Conservation (phyloP, 2,888 invertebrate genomes). For the Philopedon plagiatum region DNA sequence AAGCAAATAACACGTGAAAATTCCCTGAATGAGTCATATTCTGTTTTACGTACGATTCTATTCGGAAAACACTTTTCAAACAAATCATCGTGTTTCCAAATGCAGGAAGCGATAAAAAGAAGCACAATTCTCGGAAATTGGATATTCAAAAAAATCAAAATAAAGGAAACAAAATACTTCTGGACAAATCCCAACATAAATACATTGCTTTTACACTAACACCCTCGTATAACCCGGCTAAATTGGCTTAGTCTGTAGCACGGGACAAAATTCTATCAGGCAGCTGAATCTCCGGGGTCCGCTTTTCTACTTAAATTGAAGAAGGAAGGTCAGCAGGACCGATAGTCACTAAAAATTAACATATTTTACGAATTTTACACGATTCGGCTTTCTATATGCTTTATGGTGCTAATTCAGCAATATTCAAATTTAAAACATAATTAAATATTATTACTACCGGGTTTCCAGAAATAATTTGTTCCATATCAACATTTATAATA, state of each 20-base stretch:
- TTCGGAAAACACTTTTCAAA: background rate
- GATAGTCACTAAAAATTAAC: constrained; percentile 45
- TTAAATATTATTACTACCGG: constrained; percentile 6
- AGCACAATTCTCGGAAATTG: constrained; percentile 35
- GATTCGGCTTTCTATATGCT: constrained; percentile 14
- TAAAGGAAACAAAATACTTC: constrained; percentile 42
- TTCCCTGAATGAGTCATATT: too few species aligned
- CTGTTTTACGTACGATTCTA: background rate
- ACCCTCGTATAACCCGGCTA: constrained; percentile 45
- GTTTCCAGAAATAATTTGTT: background rate
- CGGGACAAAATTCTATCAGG: constrained; percentile 51
- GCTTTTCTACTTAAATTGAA: constrained; percentile 49
- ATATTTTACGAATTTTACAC: constrained; percentile 38
- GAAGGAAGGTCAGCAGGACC: constrained; percentile 48
- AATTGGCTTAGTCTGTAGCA: constrained; percentile 50
- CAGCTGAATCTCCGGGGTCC: constrained; percentile 46
- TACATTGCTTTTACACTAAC: constrained; percentile 50
- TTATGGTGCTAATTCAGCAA: constrained; percentile 19
- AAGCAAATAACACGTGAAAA: too few species aligned
- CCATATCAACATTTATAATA: too few species aligned
- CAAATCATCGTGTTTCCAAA: constrained; percentile 27
- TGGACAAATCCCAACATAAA: constrained; percentile 46
- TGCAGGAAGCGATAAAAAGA: constrained; percentile 35
- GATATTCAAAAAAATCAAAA: constrained; percentile 44
- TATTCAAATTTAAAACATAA: constrained; percentile 5